Evolutionary conservation across 1,140 invertebrate genomes (phyloP).

Genomic region (Scaptomyza montana): DNA sequence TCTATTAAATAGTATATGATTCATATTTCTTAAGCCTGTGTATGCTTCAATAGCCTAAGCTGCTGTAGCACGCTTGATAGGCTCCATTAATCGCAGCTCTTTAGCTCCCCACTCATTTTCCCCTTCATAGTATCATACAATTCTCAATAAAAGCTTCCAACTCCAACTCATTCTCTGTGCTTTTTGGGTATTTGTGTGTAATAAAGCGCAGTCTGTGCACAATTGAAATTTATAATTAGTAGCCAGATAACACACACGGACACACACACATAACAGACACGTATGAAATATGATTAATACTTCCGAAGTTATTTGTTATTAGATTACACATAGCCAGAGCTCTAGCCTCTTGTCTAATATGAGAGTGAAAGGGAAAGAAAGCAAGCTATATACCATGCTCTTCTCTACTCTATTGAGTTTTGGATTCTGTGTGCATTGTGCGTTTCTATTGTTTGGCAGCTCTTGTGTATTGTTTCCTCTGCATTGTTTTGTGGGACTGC

Average conservation of each 20-base stretch:
- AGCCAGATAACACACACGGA: slow-evolving; percentile 42
- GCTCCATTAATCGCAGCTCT: slow-evolving; percentile 39
- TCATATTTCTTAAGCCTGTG: slow-evolving; percentile 49
- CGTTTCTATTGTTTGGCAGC: slow-evolving; percentile 62
- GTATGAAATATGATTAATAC: slow-evolving; percentile 77
- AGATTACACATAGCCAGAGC: slow-evolving; percentile 62
- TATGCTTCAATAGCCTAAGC: slow-evolving; percentile 67
- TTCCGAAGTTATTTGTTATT: slow-evolving; percentile 81
- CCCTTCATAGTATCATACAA: slow-evolving; percentile 4
- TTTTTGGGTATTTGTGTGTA: slow-evolving; percentile 35
- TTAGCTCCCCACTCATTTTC: background rate
- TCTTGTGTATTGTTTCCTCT: slow-evolving; percentile 61
- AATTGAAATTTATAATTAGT: slow-evolving; percentile 82
- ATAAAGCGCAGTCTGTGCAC: slow-evolving; percentile 71
- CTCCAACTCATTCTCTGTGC: background rate
- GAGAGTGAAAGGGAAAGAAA: background rate
- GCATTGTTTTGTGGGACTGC: slow-evolving; percentile 58
- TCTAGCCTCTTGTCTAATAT: slow-evolving; percentile 2
- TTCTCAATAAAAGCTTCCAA: background rate
- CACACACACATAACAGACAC: slow-evolving; percentile 2
- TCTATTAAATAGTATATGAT: slow-evolving; percentile 49
- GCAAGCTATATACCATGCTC: background rate
- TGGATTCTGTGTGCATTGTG: slow-evolving; percentile 34
- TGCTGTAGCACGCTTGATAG: slow-evolving; percentile 69
- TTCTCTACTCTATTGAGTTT: slow-evolving; percentile 4